Evolutionary conservation across 2,113 vertebrate species (phyloP).

Genomic region (Bos javanicus): DNA sequence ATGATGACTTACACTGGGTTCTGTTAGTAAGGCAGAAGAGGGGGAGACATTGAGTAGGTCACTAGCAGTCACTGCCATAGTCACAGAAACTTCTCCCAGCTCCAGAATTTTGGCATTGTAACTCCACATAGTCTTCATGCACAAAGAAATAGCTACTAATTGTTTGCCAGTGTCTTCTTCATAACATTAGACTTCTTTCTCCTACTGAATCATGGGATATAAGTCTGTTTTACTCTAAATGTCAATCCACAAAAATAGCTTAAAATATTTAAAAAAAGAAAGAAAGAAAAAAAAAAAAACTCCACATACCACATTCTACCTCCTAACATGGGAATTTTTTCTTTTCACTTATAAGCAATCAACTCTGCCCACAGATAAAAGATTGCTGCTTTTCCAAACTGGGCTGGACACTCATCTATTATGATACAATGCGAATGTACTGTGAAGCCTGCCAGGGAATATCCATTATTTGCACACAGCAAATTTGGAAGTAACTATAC

Average conservation of each 20-base stretch:
- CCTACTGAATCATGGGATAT: not conserved
- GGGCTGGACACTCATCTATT: not conserved
- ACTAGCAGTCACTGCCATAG: not conserved
- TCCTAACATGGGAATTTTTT: not conserved
- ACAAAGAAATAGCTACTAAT: not conserved
- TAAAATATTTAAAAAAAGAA: not conserved
- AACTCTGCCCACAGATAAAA: not conserved
- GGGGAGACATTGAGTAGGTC: not conserved
- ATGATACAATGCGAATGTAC: not conserved
- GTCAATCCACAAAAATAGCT: not conserved
- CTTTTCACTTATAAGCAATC: not conserved
- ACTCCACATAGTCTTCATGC: not conserved
- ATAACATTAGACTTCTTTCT: not conserved
- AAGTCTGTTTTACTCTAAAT: not conserved
- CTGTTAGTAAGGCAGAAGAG: not conserved
- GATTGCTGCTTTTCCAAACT: not conserved
- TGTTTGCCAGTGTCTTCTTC: not conserved
- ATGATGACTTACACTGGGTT: not conserved
- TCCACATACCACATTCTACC: not conserved
- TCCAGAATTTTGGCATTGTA: not conserved
- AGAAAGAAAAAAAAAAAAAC: not conserved
- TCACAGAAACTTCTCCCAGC: not conserved
- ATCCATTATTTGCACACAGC: not conserved
- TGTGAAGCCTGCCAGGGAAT: not conserved
- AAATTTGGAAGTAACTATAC: not conserved